Conservation (phyloP, 1,140 invertebrate genomes). For the Tetragonula clypearis region DNA sequence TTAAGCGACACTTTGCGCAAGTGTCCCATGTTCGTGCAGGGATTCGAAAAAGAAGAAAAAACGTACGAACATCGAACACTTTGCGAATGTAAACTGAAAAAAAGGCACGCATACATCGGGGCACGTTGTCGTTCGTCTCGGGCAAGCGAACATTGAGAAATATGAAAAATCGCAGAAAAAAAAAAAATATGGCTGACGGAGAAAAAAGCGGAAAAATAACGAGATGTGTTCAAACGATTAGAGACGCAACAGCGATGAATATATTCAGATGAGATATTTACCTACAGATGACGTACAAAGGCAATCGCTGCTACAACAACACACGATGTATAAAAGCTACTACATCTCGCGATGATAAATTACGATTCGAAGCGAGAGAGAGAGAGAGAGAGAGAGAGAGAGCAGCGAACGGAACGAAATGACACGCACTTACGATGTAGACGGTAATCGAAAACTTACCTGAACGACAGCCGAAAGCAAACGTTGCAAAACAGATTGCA, state of each 20-base stretch:
- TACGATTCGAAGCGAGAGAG: not conserved
- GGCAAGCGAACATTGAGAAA: not conserved
- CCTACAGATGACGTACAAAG: constrained; percentile 54
- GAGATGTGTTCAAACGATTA: not conserved
- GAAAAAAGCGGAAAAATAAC: not conserved
- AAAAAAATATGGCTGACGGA: not conserved
- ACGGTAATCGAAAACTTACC: constrained; percentile 22
- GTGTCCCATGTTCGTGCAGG: not conserved
- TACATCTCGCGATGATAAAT: not conserved
- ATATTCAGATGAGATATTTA: constrained; percentile 46
- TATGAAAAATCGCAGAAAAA: not conserved
- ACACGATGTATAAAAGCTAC: constrained; percentile 34
- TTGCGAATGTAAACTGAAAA: constrained; percentile 7
- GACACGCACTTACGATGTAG: not conserved
- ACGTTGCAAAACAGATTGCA: not conserved
- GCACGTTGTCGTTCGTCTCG: no score
- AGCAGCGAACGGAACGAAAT: not conserved
- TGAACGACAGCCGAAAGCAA: not conserved
- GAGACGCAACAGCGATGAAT: not conserved
- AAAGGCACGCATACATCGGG: not conserved
- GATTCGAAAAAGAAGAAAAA: no score
- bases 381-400: no score
- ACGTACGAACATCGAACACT: not conserved
- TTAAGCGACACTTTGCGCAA: not conserved
- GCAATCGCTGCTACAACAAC: constrained; percentile 47